Evolutionary conservation across 2,888 invertebrate genomes (phyloP), one percentile per base, ranked within the genome.

Genomic region (Cyclophora punctaria): DNA sequence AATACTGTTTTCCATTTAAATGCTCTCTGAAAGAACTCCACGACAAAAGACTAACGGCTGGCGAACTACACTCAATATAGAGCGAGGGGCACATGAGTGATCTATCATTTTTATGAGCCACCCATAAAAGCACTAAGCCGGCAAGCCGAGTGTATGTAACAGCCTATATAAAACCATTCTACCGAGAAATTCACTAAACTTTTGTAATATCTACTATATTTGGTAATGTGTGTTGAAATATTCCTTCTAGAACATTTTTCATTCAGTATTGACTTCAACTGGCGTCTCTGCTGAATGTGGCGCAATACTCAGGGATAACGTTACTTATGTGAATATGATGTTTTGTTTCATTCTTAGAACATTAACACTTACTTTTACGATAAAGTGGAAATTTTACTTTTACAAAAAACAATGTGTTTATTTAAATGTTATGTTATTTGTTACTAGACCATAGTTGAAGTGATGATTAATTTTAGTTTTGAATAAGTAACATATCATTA

Each of bases 51-150:
- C 44, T 4, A 20, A 34, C 47, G 53, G 52, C 51, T 50, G 48
- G 47, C 45, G 53, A 50, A 55, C 54, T 52, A 58, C 52, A 45
- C 44, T 46, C 53, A 48, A 48, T 53, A 56, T 56, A 48, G 51
- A 45, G 56, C 50, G 59, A 53, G 55, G 55, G 55, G 52, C 52
- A 50, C 54, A 52, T 52, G 55, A 69, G 80, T 79, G 78, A 85
- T 85, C 79, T 81, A 83, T 85, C 83, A 85, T 80, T 83, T 85
- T 85, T 85, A 85, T 82, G 83, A 78, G 74, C 73, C 66, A 47
- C 69, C 80, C 81, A 82, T 84, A 84, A 80, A 81, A 73, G 75
- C 73, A 65, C 65, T 76, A 76, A 81, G 80, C 80, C 69, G 66
- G 74, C 75, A 78, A 81, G 76, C 80, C 83, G 75, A 82, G 83